A percentile compares a stretch with the other conserved stretches of the same genome.
Evolutionary conservation across 1,140 invertebrate species (phyloP).

Genomic region (Saxidomus purpurata): DNA sequence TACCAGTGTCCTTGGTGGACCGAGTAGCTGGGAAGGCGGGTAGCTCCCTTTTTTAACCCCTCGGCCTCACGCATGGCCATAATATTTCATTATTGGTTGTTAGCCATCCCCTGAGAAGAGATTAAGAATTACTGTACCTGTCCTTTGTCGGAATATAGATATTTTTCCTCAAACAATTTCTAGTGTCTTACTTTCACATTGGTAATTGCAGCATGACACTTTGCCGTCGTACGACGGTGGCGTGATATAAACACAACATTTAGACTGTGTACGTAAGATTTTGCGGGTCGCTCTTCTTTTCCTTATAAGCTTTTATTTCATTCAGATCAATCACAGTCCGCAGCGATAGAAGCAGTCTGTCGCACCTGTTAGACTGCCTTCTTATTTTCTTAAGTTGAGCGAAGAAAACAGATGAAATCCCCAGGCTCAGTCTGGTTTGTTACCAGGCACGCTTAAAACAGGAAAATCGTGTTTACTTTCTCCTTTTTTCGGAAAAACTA

Average conservation of each 20-base stretch:
- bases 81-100: no score
- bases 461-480: slow-evolving; percentile 10
- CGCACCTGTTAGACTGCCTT: slow-evolving; percentile 59
- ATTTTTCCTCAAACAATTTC: neutral
- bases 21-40: no score
- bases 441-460: slow-evolving; percentile 58
- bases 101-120: no score
- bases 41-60: no score
- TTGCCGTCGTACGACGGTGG: slow-evolving; percentile 56
- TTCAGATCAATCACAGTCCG: neutral
- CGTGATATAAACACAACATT: slow-evolving; percentile 52
- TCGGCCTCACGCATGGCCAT: no score
- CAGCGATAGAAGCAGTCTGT: neutral
- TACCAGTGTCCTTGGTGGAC: no score
- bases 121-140: no score
- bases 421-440: slow-evolving; percentile 31
- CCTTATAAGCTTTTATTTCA: neutral
- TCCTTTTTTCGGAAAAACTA: neutral
- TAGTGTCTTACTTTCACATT: neutral
- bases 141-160: no score
- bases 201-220: slow-evolving; percentile 29
- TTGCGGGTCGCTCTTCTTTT: no score
- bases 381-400: neutral
- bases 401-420: neutral
- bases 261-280: neutral